Evolutionary conservation across 53 echinoderm and acorn worm genomes (phyloP).

Genomic region (Henricia sp.): DNA sequence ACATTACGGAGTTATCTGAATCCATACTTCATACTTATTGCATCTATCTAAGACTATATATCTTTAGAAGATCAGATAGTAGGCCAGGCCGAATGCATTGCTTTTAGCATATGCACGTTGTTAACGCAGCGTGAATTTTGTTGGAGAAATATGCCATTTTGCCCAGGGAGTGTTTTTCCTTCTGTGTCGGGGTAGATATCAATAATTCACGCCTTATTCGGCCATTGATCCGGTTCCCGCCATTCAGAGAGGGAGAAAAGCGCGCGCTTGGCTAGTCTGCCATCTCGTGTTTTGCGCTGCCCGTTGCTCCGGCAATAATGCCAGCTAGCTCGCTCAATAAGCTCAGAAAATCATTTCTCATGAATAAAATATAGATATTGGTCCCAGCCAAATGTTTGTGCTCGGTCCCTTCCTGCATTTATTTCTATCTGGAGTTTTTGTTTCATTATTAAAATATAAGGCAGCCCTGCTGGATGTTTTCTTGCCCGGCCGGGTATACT

Average conservation of each 20-base stretch:
- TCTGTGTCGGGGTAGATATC: neutral
- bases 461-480: too few species aligned
- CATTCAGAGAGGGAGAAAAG: neutral
- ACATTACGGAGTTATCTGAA: too few species aligned
- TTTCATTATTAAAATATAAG: too few species aligned
- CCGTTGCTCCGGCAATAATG: neutral
- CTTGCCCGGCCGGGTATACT: too few species aligned
- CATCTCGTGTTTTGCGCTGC: neutral
- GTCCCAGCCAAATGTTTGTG: neutral
- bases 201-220: neutral
- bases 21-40: too few species aligned
- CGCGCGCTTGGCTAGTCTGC: neutral
- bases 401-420: neutral
- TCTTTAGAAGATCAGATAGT: too few species aligned
- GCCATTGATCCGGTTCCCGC: neutral
- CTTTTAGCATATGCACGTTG: too few species aligned
- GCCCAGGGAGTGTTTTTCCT: neutral
- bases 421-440: neutral
- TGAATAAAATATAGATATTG: slow-evolving; percentile 14
- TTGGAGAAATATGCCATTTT: too few species aligned
- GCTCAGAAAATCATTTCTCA: slow-evolving; percentile 3
- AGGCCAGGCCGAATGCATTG: too few species aligned
- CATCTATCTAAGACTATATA: too few species aligned
- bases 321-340: neutral
- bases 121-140: too few species aligned